Evolutionary conservation across 2,888 invertebrate species (phyloP).

Genomic region (Xylocampa areola): DNA sequence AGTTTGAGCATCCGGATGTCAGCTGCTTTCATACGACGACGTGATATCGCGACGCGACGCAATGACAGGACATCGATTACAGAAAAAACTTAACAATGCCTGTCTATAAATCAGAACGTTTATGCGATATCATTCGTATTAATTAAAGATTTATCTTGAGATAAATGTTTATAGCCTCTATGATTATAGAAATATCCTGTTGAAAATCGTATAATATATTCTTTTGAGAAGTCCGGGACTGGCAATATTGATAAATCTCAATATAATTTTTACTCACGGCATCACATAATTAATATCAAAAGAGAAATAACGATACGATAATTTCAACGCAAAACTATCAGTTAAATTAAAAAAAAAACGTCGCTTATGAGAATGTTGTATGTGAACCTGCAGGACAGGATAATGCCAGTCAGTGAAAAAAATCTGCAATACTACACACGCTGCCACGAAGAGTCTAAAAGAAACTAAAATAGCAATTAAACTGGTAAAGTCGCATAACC

Average conservation of each 20-base stretch:
- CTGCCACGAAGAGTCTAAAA: no score
- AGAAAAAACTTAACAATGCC: conserved; percentile 29
- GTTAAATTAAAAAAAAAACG: conserved; percentile 6
- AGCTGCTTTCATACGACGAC: conserved; percentile 18
- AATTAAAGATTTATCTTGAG: conserved; percentile 1
- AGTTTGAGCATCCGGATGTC: conserved; percentile 33
- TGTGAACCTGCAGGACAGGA: conserved; percentile 24
- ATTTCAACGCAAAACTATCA: no score
- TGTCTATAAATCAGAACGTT: conserved; percentile 15
- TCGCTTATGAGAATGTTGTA: conserved; percentile 23
- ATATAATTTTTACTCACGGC: no score
- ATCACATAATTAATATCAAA: no score
- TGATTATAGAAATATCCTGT: no score
- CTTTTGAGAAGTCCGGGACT: no score
- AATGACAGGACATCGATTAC: conserved; percentile 27
- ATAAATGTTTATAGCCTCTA: conserved; percentile 4
- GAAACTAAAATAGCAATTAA: no score
- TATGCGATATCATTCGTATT: conserved; percentile 5
- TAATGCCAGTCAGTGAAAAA: conserved; percentile 33
- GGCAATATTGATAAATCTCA: no score
- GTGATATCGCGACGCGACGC: conserved; percentile 13
- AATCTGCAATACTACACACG: conserved; percentile 40
- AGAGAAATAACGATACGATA: no score
- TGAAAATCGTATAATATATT: no score
- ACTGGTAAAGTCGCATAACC: no score